Base-by-base conservation (phyloP, 1,140 invertebrate species). In the Nixonia krombeini region DNA sequence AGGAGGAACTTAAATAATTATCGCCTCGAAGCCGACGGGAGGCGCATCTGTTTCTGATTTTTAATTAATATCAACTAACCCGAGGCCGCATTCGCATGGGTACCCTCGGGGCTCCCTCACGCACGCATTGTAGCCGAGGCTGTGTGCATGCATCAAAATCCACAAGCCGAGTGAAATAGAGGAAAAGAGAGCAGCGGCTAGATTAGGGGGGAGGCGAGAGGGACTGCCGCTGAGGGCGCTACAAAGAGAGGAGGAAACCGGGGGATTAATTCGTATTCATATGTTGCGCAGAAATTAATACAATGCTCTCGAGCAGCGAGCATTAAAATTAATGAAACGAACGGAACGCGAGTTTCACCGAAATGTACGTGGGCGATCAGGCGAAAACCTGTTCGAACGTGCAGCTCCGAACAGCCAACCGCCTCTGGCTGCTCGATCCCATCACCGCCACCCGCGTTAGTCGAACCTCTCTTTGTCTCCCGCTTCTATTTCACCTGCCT, bases 21-120 rank as follows among this genome's bases (percentile, higher is more conserved):
- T 81, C 73, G 76, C 71, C 74, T 63, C 71, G 74, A 72, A 75
- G 52, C 75, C 59, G 58, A 51, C 56, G 71, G 70, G 72, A 67
- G 76, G 73, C 72, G 79, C 80, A 82, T 81, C 80, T 83, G 81
- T 83, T 82, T 83, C 80, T 83, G 81, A 82, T 82, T 83, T 80
- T 81, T 82, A 82, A 82, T 83, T 83, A 82, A 81, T 82, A 81
- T 82, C 76, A 76, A 79, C 78, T 69, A 76, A 75, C 70, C 67
- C 69, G 71, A 61, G 64, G 56, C 68, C 72, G 58, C 67, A 49
- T 68, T 74, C 72, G 72, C 76, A 77, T 74, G 73, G 77, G 51
- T 66, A 72, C 59, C 42, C 52, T 28, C 65, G 9, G 53, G 17
- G 28, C 10, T 37, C 41, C 28, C 42, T 31, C 12, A n/a, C 25